Conservation (phyloP, 2,888 invertebrate genomes). For the Zygogramma bicolorata region DNA sequence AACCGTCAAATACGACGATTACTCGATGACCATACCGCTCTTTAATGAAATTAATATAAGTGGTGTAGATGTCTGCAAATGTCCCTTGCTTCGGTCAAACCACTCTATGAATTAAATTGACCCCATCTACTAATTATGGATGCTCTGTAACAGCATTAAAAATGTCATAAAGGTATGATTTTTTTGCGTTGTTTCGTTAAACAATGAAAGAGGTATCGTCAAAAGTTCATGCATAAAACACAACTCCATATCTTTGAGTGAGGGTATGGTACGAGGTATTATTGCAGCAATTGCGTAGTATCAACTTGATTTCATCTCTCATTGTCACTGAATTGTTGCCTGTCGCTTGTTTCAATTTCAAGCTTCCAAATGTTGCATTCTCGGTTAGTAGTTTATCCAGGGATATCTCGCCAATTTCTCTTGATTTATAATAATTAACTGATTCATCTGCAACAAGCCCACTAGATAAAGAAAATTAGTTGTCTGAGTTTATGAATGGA, state of each 20-base stretch:
- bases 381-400: slow-evolving; percentile 12
- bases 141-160: slow-evolving; percentile 18
- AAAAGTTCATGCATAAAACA: background rate
- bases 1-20: slow-evolving; percentile 15
- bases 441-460: background rate
- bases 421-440: slow-evolving; percentile 16
- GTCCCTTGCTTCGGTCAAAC: slow-evolving; percentile 10
- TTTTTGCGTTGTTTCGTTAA: slow-evolving; percentile 26
- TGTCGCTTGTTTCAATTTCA: slow-evolving; percentile 9
- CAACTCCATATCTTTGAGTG: background rate
- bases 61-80: background rate
- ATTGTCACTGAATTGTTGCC: background rate
- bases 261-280: background rate
- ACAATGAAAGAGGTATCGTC: background rate
- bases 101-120: slow-evolving; percentile 1
- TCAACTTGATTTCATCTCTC: background rate
- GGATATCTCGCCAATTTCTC: slow-evolving; percentile 12
- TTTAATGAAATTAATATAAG: background rate
- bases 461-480: too few relatives aligned
- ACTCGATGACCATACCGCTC: background rate
- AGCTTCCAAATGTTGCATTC: slow-evolving; percentile 12
- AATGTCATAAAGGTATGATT: slow-evolving; percentile 19
- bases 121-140: background rate
- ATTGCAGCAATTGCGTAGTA: background rate
- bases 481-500: slow-evolving; percentile 7